Conservation (phyloP, 1,140 invertebrate genomes). For the Brachionus plicatilis region DNA sequence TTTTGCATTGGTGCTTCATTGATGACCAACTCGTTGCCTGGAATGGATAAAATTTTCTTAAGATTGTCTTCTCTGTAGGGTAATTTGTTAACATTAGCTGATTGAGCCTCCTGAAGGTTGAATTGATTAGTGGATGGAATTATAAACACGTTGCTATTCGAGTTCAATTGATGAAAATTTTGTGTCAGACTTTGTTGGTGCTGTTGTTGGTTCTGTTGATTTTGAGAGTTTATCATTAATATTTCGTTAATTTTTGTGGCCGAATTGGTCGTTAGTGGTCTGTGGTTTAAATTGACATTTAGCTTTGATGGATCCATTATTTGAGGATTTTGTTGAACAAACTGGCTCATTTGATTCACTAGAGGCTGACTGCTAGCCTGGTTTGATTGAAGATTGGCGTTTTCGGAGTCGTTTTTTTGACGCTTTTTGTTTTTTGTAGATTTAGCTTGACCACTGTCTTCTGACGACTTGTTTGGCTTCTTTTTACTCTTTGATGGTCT, state of each 20-base stretch:
- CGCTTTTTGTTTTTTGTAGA: background rate
- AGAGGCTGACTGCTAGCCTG: background rate
- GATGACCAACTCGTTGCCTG: background rate
- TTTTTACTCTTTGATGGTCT: background rate
- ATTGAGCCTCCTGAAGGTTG: background rate
- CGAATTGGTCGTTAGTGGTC: background rate
- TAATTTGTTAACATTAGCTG: background rate
- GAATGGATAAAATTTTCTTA: background rate
- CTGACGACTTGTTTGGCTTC: background rate
- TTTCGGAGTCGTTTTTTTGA: background rate
- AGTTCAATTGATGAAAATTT: background rate
- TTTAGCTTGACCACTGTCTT: background rate
- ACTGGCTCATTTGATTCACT: background rate
- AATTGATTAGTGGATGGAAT: background rate
- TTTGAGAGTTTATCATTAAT: background rate
- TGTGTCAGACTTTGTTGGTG: background rate
- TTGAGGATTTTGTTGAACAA: background rate
- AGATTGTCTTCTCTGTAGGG: background rate
- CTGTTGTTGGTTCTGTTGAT: background rate
- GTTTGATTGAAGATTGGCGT: background rate
- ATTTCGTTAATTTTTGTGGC: conserved; percentile 35
- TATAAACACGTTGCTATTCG: background rate
- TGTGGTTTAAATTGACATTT: background rate
- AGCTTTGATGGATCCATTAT: background rate
- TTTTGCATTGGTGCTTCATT: background rate